Conservation (phyloP, 2,888 invertebrate species). For the Callimorpha dominula region DNA sequence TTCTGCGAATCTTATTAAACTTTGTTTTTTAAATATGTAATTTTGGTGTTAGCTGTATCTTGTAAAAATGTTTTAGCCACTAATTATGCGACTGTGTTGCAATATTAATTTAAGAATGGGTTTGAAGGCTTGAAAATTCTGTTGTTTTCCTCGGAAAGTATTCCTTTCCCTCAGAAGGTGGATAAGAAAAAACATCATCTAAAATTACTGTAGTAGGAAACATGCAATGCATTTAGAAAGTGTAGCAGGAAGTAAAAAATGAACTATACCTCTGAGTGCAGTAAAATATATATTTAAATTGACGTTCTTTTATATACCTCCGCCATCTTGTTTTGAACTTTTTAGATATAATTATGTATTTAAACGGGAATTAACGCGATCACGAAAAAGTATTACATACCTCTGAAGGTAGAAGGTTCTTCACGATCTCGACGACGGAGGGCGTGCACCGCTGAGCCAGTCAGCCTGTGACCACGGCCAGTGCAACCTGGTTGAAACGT, state of each 20-base stretch:
- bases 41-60: background rate
- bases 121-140: background rate
- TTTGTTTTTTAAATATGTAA: slow-evolving; percentile 20
- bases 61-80: background rate
- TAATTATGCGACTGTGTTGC: background rate
- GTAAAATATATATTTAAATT: background rate
- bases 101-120: background rate
- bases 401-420: no score
- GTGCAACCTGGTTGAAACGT: no score
- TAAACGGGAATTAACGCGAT: no score
- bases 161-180: background rate
- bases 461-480: no score
- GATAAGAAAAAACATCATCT: no score
- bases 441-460: no score
- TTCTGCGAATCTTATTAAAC: slow-evolving; percentile 27
- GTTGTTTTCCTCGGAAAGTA: background rate
- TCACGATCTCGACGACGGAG: no score
- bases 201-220: background rate
- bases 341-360: no score
- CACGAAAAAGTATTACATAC: no score
- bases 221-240: background rate
- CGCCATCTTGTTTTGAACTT: background rate
- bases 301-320: background rate
- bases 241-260: background rate
- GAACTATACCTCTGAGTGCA: background rate